A percentile compares a stretch with the other conserved stretches of the same genome.
Evolutionary conservation across 2,888 invertebrate genomes (phyloP).

Genomic region (Oscheius sp.): DNA sequence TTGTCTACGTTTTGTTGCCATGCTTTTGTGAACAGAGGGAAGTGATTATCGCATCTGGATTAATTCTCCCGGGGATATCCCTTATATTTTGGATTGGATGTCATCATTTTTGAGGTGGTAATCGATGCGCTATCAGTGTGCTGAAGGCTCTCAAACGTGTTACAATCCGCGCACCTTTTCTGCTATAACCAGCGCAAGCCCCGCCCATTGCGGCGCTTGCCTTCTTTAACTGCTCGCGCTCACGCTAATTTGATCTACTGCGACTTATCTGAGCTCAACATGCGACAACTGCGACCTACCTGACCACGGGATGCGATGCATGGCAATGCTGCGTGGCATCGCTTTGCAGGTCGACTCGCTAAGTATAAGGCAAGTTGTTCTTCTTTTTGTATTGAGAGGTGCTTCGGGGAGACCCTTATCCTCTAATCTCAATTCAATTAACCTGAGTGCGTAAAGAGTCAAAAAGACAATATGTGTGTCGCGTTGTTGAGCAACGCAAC

Average conservation of each 20-base stretch:
- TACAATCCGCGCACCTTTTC: slow-evolving; percentile 37
- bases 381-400: neutral
- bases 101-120: neutral
- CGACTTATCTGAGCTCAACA: slow-evolving; percentile 24
- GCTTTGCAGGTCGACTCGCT: slow-evolving; percentile 59
- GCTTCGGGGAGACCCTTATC: neutral
- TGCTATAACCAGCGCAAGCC: slow-evolving; percentile 35
- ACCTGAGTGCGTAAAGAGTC: neutral
- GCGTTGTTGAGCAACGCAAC: neutral
- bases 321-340: slow-evolving; percentile 63
- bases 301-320: slow-evolving; percentile 46
- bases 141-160: slow-evolving; percentile 16
- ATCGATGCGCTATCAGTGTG: slow-evolving; percentile 34
- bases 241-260: slow-evolving; percentile 37
- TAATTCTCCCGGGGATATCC: neutral
- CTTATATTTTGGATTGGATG: slow-evolving; percentile 12
- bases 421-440: slow-evolving; percentile 1
- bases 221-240: slow-evolving; percentile 37
- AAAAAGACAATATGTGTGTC: neutral
- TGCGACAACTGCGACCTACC: slow-evolving; percentile 31
- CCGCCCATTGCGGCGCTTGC: slow-evolving; percentile 33
- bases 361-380: slow-evolving; percentile 55
- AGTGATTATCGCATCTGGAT: slow-evolving; percentile 2
- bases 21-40: slow-evolving; percentile 10
- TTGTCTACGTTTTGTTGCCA: slow-evolving; percentile 8